Conservation (phyloP, 2,888 invertebrate species). For the Scaptomyza caliginosa region DNA sequence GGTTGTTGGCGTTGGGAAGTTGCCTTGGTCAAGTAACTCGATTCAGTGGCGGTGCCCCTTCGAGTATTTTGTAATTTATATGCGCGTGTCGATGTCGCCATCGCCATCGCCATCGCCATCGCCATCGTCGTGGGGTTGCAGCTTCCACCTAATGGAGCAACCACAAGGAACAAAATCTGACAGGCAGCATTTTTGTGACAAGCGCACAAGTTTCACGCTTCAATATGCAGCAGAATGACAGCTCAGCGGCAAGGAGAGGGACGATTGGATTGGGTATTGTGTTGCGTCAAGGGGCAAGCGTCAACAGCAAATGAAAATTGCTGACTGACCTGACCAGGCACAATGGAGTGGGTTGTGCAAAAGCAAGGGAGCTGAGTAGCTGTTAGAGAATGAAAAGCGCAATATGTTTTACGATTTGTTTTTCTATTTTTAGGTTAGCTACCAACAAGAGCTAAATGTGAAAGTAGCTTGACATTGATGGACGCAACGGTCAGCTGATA, state of each 20-base stretch:
- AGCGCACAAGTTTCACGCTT: conserved; percentile 82
- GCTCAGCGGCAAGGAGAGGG: conserved; percentile 1
- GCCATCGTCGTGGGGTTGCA: conserved; percentile 5
- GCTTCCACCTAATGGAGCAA: conserved; percentile 29
- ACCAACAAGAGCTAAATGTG: conserved; percentile 5
- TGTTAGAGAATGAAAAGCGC: conserved; percentile 51
- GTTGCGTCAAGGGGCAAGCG: conserved; percentile 37
- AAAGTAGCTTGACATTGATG: conserved; percentile 37
- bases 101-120: conserved; percentile 9
- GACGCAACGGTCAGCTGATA: conserved; percentile 31
- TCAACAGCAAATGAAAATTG: conserved; percentile 57
- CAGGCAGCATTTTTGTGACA: conserved; percentile 83
- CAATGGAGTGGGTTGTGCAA: not conserved
- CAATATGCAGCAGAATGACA: conserved; percentile 71
- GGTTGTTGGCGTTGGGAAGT: conserved; percentile 6
- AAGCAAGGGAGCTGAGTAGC: conserved; percentile 2
- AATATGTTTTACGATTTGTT: conserved; percentile 58
- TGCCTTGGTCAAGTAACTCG: conserved; percentile 51
- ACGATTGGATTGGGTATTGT: not conserved
- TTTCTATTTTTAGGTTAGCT: conserved; percentile 18
- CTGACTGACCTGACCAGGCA: conserved; percentile 43
- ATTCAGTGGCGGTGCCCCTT: conserved; percentile 36
- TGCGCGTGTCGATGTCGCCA: conserved; percentile 44
- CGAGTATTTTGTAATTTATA: conserved; percentile 66
- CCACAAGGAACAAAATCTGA: conserved; percentile 76